phyloP scores from a whole-genome alignment of 37 sponge, comb jelly and placozoan genomes.

The Theonella swinhoei region DNA sequence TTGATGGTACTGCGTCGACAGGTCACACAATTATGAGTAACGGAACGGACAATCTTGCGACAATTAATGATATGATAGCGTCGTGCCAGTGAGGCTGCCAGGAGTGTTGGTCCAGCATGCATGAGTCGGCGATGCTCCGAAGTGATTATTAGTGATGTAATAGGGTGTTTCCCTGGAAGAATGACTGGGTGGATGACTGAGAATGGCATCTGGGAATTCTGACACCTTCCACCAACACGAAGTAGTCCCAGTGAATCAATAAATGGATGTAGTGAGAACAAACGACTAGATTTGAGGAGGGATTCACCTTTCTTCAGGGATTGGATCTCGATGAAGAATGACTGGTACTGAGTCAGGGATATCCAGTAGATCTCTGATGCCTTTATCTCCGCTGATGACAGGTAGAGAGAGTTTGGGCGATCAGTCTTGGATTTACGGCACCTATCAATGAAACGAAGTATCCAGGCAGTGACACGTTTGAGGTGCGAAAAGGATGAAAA shows the following conservation, averaged over 20 bases:
- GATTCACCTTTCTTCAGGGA: background rate
- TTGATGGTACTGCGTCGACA: background rate
- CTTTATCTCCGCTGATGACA: background rate
- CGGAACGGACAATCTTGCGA: background rate
- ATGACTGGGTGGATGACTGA: background rate
- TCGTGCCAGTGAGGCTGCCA: background rate
- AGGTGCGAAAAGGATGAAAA: constrained; percentile 10
- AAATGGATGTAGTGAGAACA: background rate
- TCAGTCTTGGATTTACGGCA: too few species aligned
- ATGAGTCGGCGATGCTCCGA: too few species aligned
- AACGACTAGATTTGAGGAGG: background rate
- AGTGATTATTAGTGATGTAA: background rate
- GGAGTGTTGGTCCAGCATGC: background rate
- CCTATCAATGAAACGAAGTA: constrained; percentile 26
- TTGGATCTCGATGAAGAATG: background rate
- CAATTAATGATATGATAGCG: background rate
- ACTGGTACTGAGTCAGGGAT: background rate
- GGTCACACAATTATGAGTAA: background rate
- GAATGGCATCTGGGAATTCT: background rate
- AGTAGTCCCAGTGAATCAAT: background rate
- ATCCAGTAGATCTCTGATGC: background rate
- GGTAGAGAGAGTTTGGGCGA: too few species aligned
- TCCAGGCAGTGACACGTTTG: constrained; percentile 47
- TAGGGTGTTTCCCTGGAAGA: background rate
- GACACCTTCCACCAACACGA: background rate